Evolutionary conservation across 2,113 vertebrate genomes (phyloP).

Genomic region (Oenanthe melanoleuca): DNA sequence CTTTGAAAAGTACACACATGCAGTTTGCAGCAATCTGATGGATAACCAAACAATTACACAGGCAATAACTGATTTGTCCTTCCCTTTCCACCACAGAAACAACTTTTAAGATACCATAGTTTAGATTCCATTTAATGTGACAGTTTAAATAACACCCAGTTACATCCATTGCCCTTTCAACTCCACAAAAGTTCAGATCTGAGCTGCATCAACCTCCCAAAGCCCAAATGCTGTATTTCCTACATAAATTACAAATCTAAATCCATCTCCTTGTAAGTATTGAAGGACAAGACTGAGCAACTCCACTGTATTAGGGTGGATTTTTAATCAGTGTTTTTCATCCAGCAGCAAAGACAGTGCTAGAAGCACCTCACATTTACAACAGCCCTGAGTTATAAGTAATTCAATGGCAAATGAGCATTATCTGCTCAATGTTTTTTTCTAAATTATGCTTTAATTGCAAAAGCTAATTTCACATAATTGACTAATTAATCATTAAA

Average conservation of each 20-base stretch:
- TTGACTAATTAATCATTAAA: conserved; percentile 55
- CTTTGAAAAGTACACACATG: conserved; percentile 39
- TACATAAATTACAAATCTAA: conserved; percentile 6
- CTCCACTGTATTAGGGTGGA: neutral
- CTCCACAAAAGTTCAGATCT: neutral
- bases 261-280: neutral
- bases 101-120: conserved; percentile 21
- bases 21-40: conserved; percentile 50
- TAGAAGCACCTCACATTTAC: neutral
- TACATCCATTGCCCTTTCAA: conserved; percentile 39
- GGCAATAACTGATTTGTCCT: conserved; percentile 20
- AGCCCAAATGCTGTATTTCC: conserved; percentile 22
- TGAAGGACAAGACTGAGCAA: conserved; percentile 36
- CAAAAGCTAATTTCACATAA: conserved; percentile 57
- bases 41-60: conserved; percentile 62
- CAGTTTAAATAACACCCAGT: conserved; percentile 17
- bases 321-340: neutral
- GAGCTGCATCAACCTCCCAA: neutral
- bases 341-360: neutral
- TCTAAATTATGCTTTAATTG: conserved; percentile 59
- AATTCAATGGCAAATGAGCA: conserved; percentile 38
- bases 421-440: conserved; percentile 27
- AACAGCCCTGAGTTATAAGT: neutral
- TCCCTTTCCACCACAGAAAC: conserved; percentile 18
- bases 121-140: conserved; percentile 30